These are phyloP conservation scores for Andricus quercusramuli DNA, from an alignment of 2,888 invertebrate species.

Conservation along the genomic window DNA sequence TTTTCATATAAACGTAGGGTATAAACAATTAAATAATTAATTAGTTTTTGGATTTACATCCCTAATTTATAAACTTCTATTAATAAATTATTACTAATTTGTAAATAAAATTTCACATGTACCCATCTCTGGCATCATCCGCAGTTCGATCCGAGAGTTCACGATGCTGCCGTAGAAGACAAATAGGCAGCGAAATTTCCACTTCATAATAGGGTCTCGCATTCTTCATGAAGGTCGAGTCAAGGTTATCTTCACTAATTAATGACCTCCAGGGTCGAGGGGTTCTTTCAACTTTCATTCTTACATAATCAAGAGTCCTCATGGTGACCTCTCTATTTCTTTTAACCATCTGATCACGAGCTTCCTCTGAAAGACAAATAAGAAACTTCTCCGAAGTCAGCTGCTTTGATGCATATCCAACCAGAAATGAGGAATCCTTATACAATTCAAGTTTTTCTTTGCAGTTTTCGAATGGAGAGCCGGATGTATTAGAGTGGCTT, in stretches of 20 bases:
- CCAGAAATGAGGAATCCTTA: conserved; percentile 74
- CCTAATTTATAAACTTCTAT: no score
- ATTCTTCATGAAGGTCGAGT: conserved; percentile 79
- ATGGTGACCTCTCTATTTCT: conserved; percentile 63
- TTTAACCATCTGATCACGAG: conserved; percentile 76
- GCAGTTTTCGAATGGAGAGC: conserved; percentile 60
- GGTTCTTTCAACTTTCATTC: conserved; percentile 80
- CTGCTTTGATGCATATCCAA: conserved; percentile 85
- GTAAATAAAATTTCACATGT: conserved; percentile 78
- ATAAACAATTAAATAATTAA: no score
- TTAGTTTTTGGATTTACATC: no score
- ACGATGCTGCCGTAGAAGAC: conserved; percentile 42
- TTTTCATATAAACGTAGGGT: no score
- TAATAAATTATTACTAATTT: no score
- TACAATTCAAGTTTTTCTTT: conserved; percentile 60
- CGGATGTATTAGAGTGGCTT: conserved; percentile 50
- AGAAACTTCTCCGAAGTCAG: conserved; percentile 84
- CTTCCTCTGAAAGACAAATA: conserved; percentile 82
- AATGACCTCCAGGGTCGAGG: conserved; percentile 81
- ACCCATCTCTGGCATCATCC: conserved; percentile 83
- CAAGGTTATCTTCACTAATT: conserved; percentile 85
- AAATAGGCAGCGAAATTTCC: conserved; percentile 76
- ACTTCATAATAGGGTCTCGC: conserved; percentile 83
- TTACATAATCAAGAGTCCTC: conserved; percentile 54
- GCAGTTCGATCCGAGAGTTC: conserved; percentile 78